Percentiles rank a stretch among this genome's conserved stretches.
phyloP scores from a whole-genome alignment of 2,888 invertebrate genomes.

The Hirtodrosophila trivittata region DNA sequence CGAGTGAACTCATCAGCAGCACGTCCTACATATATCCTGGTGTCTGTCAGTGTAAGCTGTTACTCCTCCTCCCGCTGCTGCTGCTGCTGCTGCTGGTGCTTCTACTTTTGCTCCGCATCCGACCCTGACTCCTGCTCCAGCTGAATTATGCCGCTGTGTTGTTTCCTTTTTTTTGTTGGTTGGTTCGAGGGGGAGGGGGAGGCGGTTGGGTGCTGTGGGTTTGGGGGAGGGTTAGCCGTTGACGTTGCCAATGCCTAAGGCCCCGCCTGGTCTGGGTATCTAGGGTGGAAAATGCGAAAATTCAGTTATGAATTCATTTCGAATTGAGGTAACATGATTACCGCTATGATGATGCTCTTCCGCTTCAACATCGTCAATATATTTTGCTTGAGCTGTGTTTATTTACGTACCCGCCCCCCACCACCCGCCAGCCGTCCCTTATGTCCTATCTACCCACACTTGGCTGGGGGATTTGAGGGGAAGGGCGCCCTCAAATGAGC shows the following conservation, averaged over 20 bases:
- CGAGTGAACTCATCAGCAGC: slow-evolving; percentile 45
- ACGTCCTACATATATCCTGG: slow-evolving; percentile 50
- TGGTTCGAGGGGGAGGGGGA: no score
- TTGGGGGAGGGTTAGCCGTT: slow-evolving; percentile 48
- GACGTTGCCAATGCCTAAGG: slow-evolving; percentile 50
- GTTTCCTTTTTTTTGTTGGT: not conserved
- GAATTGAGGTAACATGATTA: slow-evolving; percentile 84
- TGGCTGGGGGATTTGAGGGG: not conserved
- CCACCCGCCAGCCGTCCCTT: not conserved
- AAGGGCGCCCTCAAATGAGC: slow-evolving; percentile 59
- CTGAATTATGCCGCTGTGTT: slow-evolving; percentile 7
- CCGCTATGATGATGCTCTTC: slow-evolving; percentile 81
- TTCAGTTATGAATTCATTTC: slow-evolving; percentile 84
- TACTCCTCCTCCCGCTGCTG: slow-evolving; percentile 20
- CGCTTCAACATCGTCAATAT: slow-evolving; percentile 75
- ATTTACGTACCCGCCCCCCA: slow-evolving; percentile 59
- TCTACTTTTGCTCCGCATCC: not conserved
- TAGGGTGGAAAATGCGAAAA: slow-evolving; percentile 76
- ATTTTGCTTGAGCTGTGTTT: slow-evolving; percentile 76
- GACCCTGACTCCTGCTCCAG: not conserved
- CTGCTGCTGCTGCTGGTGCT: not conserved
- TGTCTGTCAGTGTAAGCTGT: slow-evolving; percentile 29
- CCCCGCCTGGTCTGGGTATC: slow-evolving; percentile 29
- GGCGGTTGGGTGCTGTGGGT: no score
- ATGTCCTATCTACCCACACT: no score